These are phyloP conservation scores for Leucoraja ocellata DNA, from an alignment of 2,797 vertebrate species.

Conservation along the genomic window DNA sequence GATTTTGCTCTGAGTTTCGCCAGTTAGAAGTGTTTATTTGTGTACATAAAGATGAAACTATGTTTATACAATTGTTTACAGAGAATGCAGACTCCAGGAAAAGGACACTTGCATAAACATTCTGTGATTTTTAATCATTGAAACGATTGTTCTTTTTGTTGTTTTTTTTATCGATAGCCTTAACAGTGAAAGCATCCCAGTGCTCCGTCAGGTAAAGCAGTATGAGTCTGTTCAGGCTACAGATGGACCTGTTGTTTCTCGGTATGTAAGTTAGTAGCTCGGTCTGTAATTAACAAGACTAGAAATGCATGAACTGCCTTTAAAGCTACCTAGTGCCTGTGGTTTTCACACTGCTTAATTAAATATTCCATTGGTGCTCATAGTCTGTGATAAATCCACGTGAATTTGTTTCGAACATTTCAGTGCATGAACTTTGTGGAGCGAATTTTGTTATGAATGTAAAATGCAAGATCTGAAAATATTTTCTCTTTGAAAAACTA, in stretches of 20 bases:
- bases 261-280: constrained; percentile 20
- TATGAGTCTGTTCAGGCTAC: background rate
- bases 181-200: background rate
- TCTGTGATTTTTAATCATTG: background rate
- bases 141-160: background rate
- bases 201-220: background rate
- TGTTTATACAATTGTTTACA: background rate
- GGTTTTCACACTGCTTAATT: background rate
- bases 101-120: background rate
- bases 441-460: too few relatives aligned
- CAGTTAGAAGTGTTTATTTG: background rate
- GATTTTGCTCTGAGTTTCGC: background rate
- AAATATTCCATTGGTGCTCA: background rate
- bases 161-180: background rate
- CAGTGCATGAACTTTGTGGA: background rate
- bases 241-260: background rate
- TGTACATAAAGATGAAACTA: background rate
- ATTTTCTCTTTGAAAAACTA: background rate
- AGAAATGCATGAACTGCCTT: background rate
- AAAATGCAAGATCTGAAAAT: background rate
- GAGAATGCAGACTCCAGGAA: background rate
- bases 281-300: background rate
- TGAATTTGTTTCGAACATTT: background rate
- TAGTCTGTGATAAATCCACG: background rate
- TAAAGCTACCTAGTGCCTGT: background rate